A percentile compares a stretch with the other conserved stretches of the same genome.
These are phyloP conservation scores for Pseudorhombus dupliciocellatus DNA, from an alignment of 2,113 vertebrate species.

Conservation along the genomic window DNA sequence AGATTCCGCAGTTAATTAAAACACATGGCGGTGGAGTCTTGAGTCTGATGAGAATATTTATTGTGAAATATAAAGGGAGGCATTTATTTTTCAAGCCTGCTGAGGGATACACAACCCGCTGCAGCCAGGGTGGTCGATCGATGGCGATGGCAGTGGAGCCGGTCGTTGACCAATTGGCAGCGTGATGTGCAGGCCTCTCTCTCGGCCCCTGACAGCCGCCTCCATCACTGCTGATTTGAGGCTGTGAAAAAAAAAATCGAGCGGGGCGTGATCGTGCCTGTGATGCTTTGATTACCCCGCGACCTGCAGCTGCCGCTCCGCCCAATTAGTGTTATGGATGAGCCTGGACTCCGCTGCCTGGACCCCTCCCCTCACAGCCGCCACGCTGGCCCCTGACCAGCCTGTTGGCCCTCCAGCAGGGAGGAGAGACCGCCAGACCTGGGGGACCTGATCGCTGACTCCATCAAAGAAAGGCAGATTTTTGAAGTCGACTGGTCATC, in stretches of 20 bases:
- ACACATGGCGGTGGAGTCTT: too few relatives aligned
- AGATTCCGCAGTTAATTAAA: too few relatives aligned
- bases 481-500: not conserved
- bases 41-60: too few relatives aligned
- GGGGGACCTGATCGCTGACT: not conserved
- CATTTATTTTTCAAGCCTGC: not conserved
- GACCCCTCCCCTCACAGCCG: not conserved
- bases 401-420: not conserved
- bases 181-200: conserved; percentile 6
- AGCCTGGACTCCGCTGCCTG: conserved; percentile 33
- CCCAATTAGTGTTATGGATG: conserved; percentile 70
- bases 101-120: not conserved
- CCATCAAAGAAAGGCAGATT: not conserved
- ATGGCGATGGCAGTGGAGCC: not conserved
- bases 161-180: conserved; percentile 7
- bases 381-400: not conserved
- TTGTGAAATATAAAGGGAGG: too few relatives aligned
- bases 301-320: conserved; percentile 40
- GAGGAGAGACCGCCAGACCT: not conserved
- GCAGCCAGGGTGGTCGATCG: conserved; percentile 3
- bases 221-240: conserved; percentile 26
- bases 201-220: conserved; percentile 13
- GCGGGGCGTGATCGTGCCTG: conserved; percentile 16
- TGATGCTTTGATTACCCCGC: conserved; percentile 48
- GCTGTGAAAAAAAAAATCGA: not conserved